phyloP scores from a whole-genome alignment of 1,140 invertebrate genomes.

The Drosophila sproati region DNA sequence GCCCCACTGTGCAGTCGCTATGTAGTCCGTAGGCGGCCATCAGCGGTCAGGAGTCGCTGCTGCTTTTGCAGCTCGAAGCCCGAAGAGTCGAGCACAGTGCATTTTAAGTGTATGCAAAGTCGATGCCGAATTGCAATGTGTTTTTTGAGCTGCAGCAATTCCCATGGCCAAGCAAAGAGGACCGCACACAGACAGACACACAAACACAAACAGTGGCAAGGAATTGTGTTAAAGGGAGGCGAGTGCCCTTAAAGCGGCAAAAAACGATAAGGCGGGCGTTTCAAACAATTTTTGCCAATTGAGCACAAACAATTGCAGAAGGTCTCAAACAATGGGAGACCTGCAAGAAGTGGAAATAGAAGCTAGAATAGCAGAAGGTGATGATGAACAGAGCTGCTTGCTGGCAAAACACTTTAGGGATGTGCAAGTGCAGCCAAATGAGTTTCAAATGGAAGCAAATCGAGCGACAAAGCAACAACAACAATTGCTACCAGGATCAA shows the following conservation, averaged over 20 bases:
- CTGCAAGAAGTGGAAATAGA: conserved; percentile 22
- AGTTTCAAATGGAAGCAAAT: conserved; percentile 76
- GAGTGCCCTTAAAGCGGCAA: conserved; percentile 24
- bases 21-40: conserved; percentile 30
- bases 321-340: conserved; percentile 25
- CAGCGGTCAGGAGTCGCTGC: not conserved
- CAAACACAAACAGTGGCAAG: conserved; percentile 9
- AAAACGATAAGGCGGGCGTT: conserved; percentile 17
- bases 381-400: conserved; percentile 19
- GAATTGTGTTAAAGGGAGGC: conserved; percentile 7
- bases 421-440: conserved; percentile 76
- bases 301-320: conserved; percentile 67
- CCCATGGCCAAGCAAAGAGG: conserved; percentile 42
- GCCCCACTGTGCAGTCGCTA: conserved; percentile 22
- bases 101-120: conserved; percentile 79
- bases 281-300: conserved; percentile 69
- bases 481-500: conserved; percentile 52
- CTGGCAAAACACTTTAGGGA: conserved; percentile 74
- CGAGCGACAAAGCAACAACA: conserved; percentile 52
- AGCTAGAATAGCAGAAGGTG: too few relatives aligned
- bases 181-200: conserved; percentile 50
- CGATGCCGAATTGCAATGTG: conserved; percentile 60
- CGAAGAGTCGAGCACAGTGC: conserved; percentile 44
- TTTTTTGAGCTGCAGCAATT: conserved; percentile 70
- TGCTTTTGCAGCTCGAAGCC: not conserved